Percentiles rank a stretch among this genome's conserved stretches.
Conservation (phyloP, 2,113 vertebrate species). For the Phylloscopus trochiloides region DNA sequence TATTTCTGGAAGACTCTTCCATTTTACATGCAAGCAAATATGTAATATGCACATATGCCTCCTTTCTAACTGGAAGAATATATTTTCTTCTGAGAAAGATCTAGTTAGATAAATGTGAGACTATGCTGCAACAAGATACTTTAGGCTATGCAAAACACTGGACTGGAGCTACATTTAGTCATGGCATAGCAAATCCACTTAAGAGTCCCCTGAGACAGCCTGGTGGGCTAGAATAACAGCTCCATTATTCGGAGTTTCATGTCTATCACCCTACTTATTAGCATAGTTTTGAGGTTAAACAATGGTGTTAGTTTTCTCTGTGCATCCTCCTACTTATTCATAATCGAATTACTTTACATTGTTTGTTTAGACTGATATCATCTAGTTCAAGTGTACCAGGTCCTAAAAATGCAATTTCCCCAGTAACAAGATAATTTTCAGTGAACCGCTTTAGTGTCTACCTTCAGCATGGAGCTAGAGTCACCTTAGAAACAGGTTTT, state of each 20-base stretch:
- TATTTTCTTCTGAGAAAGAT: constrained; percentile 37
- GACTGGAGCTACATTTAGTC: constrained; percentile 24
- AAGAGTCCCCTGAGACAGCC: constrained; percentile 43
- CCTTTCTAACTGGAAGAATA: constrained; percentile 12
- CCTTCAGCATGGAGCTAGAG: not conserved
- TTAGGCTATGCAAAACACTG: constrained; percentile 1
- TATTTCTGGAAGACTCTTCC: not conserved
- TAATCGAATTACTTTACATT: constrained; percentile 57
- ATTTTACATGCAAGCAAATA: constrained; percentile 17
- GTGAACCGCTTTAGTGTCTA: not conserved
- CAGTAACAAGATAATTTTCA: not conserved
- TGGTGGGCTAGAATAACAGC: constrained; percentile 58
- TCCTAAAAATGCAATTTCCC: constrained; percentile 24
- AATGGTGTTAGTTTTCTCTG: constrained; percentile 43
- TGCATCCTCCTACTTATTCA: constrained; percentile 42
- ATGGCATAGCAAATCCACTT: constrained; percentile 32
- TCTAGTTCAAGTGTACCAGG: not conserved
- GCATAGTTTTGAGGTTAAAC: constrained; percentile 68
- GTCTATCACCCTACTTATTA: constrained; percentile 56
- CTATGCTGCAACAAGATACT: constrained; percentile 37
- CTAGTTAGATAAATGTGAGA: constrained; percentile 43
- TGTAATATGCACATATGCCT: not conserved
- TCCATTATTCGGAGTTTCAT: constrained; percentile 44
- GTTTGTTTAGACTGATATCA: constrained; percentile 49
- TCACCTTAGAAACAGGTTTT: not conserved